Conservation (phyloP, 64 coral and sea anemone genomes). For the Pocillopora verrucosa region DNA sequence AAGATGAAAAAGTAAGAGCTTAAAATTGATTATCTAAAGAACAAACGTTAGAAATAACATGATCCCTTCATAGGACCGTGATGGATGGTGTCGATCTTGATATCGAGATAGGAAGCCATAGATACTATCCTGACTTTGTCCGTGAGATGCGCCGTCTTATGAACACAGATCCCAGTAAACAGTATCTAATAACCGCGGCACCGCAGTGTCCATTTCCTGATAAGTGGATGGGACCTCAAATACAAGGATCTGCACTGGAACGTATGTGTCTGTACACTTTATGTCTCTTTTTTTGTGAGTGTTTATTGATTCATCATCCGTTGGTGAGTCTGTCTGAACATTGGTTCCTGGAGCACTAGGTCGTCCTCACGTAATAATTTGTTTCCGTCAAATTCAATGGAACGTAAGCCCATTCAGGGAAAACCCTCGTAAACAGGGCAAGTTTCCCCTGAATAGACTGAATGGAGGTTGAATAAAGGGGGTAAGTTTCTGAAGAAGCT, state of each 20-base stretch:
- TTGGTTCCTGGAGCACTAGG: background rate
- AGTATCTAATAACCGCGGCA: conserved; percentile 51
- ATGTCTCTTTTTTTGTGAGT: background rate
- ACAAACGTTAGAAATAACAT: background rate
- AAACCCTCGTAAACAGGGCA: no score
- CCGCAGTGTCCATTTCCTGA: conserved; percentile 82
- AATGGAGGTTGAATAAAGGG: no score
- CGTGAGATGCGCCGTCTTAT: conserved; percentile 56
- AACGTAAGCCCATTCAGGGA: no score
- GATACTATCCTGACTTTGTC: conserved; percentile 49
- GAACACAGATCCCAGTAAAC: conserved; percentile 48
- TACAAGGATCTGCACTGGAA: conserved; percentile 55
- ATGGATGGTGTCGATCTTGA: conserved; percentile 75
- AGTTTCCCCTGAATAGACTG: no score
- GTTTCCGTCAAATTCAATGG: no score
- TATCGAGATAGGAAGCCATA: conserved; percentile 64
- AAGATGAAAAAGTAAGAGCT: no score
- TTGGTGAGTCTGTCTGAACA: background rate
- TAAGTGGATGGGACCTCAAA: conserved; percentile 59
- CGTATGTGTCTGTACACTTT: background rate
- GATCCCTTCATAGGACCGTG: conserved; percentile 26
- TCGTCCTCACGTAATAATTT: no score
- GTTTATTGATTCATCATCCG: background rate
- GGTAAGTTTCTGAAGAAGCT: no score
- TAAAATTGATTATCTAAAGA: no score